These are phyloP conservation scores for Melanotaenia parkinsoni DNA, from an alignment of 2,797 vertebrate genomes.

Conservation along the genomic window DNA sequence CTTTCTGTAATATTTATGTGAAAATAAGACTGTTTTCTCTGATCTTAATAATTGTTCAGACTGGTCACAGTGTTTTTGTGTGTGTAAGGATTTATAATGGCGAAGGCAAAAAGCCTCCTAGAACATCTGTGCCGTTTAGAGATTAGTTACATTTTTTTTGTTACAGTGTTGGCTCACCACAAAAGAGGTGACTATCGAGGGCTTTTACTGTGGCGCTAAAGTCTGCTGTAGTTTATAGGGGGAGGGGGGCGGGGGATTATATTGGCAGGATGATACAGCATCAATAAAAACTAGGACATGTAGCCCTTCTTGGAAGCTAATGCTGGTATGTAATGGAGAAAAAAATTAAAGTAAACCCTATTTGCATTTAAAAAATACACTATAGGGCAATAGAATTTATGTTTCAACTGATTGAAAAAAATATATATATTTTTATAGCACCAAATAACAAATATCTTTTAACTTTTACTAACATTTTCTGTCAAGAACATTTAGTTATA, in stretches of 20 bases:
- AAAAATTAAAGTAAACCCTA: background rate
- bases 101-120: constrained; percentile 40
- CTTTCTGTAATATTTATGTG: background rate
- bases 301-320: constrained; percentile 10
- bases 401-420: constrained; percentile 21
- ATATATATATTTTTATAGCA: constrained; percentile 10
- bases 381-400: constrained; percentile 2
- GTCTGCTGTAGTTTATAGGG: constrained; percentile 33
- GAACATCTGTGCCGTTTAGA: constrained; percentile 55
- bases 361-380: background rate
- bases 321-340: background rate
- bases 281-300: constrained; percentile 24
- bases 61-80: background rate
- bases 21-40: constrained; percentile 4
- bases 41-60: background rate
- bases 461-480: background rate
- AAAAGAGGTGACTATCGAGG: constrained; percentile 39
- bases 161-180: constrained; percentile 30
- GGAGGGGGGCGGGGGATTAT: background rate
- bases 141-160: constrained; percentile 47
- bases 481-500: constrained; percentile 33
- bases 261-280: constrained; percentile 13
- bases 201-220: constrained; percentile 38
- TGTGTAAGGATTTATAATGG: constrained; percentile 37
- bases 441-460: too few species aligned